Evolutionary conservation across 2,113 vertebrate genomes (phyloP).

Genomic region (Marmota flaviventris): DNA sequence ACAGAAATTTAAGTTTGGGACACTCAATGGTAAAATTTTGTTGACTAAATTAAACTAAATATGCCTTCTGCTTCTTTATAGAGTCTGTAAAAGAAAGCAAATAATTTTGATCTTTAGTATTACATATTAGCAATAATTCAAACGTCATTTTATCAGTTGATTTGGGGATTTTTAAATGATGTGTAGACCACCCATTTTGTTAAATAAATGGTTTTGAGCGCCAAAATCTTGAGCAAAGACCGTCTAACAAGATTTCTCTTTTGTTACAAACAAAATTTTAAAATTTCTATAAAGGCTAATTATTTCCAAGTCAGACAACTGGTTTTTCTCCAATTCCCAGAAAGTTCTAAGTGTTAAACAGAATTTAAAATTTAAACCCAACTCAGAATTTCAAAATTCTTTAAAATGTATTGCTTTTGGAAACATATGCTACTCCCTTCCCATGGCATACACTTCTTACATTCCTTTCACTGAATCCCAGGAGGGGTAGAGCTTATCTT

Average conservation of each 20-base stretch:
- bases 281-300: slow-evolving; percentile 75
- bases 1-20: neutral
- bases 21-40: slow-evolving; percentile 20
- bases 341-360: slow-evolving; percentile 75
- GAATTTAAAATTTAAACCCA: neutral
- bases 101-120: slow-evolving; percentile 50
- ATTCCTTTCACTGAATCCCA: neutral
- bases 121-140: slow-evolving; percentile 52
- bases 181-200: slow-evolving; percentile 59
- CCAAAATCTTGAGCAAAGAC: slow-evolving; percentile 67
- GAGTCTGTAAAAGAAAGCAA: slow-evolving; percentile 43
- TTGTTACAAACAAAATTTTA: slow-evolving; percentile 83
- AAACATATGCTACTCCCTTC: neutral
- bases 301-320: slow-evolving; percentile 47
- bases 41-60: slow-evolving; percentile 45
- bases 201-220: slow-evolving; percentile 77
- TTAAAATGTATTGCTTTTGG: neutral
- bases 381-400: slow-evolving; percentile 55
- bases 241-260: slow-evolving; percentile 82
- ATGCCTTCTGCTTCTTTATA: neutral
- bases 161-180: slow-evolving; percentile 34
- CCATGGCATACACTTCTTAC: neutral
- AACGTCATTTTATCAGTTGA: neutral
- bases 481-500: neutral
- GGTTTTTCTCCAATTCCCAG: slow-evolving; percentile 42